A percentile compares a stretch with the other conserved stretches of the same genome.
These are phyloP conservation scores for Cabera pusaria DNA, from an alignment of 2,888 invertebrate genomes.

Conservation along the genomic window DNA sequence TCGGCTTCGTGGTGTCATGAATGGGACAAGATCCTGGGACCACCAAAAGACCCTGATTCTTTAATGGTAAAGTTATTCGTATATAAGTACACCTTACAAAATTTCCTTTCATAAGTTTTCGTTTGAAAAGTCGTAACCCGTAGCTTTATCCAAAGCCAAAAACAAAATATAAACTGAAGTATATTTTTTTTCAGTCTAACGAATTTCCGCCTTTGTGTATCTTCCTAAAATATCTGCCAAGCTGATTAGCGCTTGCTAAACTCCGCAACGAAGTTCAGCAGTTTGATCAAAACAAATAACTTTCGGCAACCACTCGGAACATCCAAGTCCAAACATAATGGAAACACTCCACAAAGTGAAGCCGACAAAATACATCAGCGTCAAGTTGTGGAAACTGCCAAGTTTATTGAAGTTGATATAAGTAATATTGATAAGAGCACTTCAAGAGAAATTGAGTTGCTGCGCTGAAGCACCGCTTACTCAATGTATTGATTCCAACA, in stretches of 20 bases:
- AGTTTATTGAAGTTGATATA: constrained; percentile 46
- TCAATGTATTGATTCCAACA: constrained; percentile 1
- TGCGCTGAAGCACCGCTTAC: constrained; percentile 3
- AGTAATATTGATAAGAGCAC: constrained; percentile 56
- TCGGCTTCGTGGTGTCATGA: no score
- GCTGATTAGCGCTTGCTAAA: constrained; percentile 3
- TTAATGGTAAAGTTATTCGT: no score
- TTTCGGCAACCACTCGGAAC: constrained; percentile 13
- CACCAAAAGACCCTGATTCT: no score
- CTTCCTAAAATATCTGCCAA: constrained; percentile 15
- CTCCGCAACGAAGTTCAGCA: constrained; percentile 1
- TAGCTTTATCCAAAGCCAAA: no score
- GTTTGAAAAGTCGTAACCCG: no score
- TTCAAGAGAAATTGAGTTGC: constrained; percentile 54
- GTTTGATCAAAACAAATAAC: constrained; percentile 14
- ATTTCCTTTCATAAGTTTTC: no score
- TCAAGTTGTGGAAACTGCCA: constrained; percentile 27
- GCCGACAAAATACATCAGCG: constrained; percentile 15
- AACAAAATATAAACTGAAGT: no score
- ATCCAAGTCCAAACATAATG: constrained; percentile 9
- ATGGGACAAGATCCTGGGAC: no score
- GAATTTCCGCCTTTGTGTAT: no score
- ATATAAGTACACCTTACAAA: no score
- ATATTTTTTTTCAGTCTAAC: no score
- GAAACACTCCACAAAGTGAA: constrained; percentile 25